Evolutionary conservation across 2,888 invertebrate genomes (phyloP).

Genomic region (Perizoma affinitatum): DNA sequence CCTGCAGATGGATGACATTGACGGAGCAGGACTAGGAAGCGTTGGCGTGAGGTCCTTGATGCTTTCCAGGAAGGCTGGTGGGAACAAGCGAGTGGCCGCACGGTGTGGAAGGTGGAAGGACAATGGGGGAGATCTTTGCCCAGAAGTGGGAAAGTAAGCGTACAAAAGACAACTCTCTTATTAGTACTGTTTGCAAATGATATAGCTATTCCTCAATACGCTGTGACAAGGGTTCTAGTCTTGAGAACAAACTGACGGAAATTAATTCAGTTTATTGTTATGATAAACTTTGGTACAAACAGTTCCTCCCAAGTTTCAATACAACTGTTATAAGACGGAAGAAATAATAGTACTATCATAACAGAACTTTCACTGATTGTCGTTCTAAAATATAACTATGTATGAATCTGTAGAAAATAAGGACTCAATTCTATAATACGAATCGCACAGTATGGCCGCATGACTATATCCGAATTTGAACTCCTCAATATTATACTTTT

Average conservation of each 20-base stretch:
- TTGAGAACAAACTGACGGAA: slow-evolving; percentile 46
- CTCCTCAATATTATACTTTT: background rate
- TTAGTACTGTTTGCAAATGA: background rate
- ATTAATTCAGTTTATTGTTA: slow-evolving; percentile 69
- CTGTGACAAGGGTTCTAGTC: slow-evolving; percentile 22
- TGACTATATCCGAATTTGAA: background rate
- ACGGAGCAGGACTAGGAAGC: no score
- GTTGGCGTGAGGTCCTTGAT: no score
- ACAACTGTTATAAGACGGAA: slow-evolving; percentile 40
- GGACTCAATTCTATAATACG: background rate
- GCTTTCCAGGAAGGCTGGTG: no score
- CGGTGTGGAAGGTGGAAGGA: no score
- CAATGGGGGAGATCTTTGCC: no score
- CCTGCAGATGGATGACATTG: no score
- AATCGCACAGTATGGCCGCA: no score
- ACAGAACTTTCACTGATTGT: background rate
- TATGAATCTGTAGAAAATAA: background rate
- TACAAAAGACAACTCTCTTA: no score
- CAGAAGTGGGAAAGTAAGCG: no score
- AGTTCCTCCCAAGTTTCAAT: slow-evolving; percentile 42
- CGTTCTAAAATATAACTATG: no score
- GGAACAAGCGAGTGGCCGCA: no score
- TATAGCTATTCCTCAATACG: slow-evolving; percentile 1
- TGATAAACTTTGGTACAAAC: slow-evolving; percentile 56
- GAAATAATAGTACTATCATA: slow-evolving; percentile 13